phyloP scores from a whole-genome alignment of 2,113 vertebrate species.

The Ochotona princeps region DNA sequence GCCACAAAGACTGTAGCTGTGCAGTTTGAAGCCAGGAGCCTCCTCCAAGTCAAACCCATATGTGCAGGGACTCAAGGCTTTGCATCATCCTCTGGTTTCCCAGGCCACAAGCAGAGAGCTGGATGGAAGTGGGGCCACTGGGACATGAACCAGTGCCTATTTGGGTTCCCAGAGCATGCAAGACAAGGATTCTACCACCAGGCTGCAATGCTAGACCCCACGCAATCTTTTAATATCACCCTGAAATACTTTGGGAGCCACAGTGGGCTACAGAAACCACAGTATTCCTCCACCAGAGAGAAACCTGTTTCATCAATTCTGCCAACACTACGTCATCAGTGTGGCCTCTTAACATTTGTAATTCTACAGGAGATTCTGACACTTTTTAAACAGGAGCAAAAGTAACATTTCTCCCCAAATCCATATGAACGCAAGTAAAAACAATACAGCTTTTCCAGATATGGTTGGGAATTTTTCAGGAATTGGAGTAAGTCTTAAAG shows the following conservation, averaged over 20 bases:
- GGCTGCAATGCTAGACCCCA: too few species aligned
- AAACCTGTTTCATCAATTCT: not conserved
- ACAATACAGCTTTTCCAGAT: not conserved
- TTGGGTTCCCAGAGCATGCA: too few species aligned
- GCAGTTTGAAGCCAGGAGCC: too few species aligned
- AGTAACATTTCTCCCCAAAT: not conserved
- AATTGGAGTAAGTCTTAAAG: not conserved
- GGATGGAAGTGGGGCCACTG: too few species aligned
- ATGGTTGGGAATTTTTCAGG: slow-evolving; percentile 30
- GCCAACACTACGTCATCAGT: not conserved
- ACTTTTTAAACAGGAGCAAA: slow-evolving; percentile 15
- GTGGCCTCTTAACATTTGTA: not conserved
- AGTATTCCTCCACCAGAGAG: not conserved
- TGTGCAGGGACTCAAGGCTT: too few species aligned
- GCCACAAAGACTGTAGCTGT: too few species aligned
- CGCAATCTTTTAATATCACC: not conserved
- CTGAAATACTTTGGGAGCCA: not conserved
- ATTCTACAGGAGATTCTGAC: not conserved
- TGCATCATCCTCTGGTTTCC: too few species aligned
- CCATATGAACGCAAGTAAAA: not conserved
- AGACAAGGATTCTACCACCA: too few species aligned
- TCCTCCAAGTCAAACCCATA: too few species aligned
- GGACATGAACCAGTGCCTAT: too few species aligned
- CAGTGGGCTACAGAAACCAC: not conserved
- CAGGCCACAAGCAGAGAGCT: too few species aligned